Evolutionary conservation across 2,113 vertebrate species (phyloP).

Genomic region (Acanthochromis polyacanthus): DNA sequence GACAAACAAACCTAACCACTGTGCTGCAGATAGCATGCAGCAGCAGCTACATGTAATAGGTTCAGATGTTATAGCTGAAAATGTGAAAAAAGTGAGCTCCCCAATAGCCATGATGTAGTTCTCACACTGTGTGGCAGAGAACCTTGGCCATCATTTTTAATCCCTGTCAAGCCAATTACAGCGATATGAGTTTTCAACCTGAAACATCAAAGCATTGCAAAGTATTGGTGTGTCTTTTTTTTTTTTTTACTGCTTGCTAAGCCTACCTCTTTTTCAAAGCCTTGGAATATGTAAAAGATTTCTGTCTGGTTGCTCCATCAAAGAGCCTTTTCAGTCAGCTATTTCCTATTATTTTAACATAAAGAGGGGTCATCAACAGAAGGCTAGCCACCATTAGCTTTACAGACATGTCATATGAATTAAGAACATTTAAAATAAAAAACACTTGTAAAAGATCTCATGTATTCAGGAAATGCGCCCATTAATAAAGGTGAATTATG

Average conservation of each 20-base stretch:
- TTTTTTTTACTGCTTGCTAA: slow-evolving; percentile 16
- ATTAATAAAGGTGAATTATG: slow-evolving; percentile 50
- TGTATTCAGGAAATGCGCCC: slow-evolving; percentile 8
- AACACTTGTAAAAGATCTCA: background rate
- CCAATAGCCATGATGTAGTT: too few relatives aligned
- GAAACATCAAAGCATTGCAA: slow-evolving; percentile 21
- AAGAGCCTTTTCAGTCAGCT: slow-evolving; percentile 1
- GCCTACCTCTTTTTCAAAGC: slow-evolving; percentile 38
- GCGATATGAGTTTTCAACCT: background rate
- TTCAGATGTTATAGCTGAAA: too few relatives aligned
- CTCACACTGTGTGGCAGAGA: background rate
- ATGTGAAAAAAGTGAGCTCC: too few relatives aligned
- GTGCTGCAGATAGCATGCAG: too few relatives aligned
- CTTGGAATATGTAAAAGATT: slow-evolving; percentile 3
- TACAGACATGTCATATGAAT: background rate
- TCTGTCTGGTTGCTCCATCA: background rate
- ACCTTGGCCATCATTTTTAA: background rate
- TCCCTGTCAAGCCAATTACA: slow-evolving; percentile 4
- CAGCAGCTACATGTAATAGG: too few relatives aligned
- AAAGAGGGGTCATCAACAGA: background rate
- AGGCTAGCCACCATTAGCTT: slow-evolving; percentile 1
- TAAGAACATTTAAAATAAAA: background rate
- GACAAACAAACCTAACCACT: too few relatives aligned
- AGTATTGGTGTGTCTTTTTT: background rate
- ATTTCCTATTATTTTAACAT: slow-evolving; percentile 9